Base-by-base conservation (phyloP, 2,888 invertebrate genomes). In the Tolmerus cingulatus region DNA sequence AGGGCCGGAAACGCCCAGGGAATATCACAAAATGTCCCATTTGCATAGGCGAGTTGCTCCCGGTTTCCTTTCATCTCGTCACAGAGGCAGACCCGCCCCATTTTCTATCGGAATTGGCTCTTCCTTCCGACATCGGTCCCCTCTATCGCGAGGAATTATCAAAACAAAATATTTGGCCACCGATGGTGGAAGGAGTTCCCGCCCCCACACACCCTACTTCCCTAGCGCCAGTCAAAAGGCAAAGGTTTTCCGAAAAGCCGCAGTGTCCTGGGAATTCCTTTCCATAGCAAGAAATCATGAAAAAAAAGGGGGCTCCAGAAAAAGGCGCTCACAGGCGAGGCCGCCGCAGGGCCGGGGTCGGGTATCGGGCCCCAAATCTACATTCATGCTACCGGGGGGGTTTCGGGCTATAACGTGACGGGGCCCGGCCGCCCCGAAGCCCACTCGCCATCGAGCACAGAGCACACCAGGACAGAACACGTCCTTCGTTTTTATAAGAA, bases 131-230 rank as follows among this genome's bases (percentile, higher is more conserved):
- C 57, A 74, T 27, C 9, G 14, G 46, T 12, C 30, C 30, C 74
- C 19, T 46, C 85, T 85, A 85, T 85, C 85, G 74, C 46, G 27
- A n/a, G 5, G 85, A 85, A 85, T 85, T 85, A 85, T 85, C 85
- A 74, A 85, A 85, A 85, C 74, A 85, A 85, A 85, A 85, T 74
- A 85, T 85, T 85, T 85, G 85, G 74, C 85, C 74, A 46, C 84
- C n/a, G 34, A 30, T 14, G 30, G 27, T 27, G 51, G 30, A n/a
- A 5, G 57, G 16, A 34, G 34, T 7, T 34, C 0, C 81, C 40
- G 12, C 7, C n/a, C 51, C n/a, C 51, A 5, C 7, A n/a, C 51
- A 5, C 76, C 30, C 16, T 30, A 16, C 76, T n/a, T 46, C 9
- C 14, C 43, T 5, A 55, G n/a, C 55, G 12, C 66, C 14, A 66